phyloP scores from a whole-genome alignment of 2,797 vertebrate species.

The Aplochiton taeniatus region DNA sequence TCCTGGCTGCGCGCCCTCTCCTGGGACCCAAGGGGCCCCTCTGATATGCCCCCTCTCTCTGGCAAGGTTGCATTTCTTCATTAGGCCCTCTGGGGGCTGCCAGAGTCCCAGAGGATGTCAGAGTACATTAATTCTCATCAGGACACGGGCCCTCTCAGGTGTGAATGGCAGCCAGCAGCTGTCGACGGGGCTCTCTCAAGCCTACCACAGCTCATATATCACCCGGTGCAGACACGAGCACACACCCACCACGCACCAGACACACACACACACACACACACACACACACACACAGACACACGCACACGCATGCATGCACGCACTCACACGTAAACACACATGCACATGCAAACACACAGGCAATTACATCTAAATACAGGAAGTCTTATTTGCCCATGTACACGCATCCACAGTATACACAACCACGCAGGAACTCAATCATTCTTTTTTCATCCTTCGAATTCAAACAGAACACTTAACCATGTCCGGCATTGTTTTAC shows the following conservation, averaged over 20 bases:
- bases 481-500: no score
- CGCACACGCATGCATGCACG: constrained; percentile 12
- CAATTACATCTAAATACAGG: background rate
- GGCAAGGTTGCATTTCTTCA: constrained; percentile 85
- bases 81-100: constrained; percentile 81
- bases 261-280: constrained; percentile 66
- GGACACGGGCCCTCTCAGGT: constrained; percentile 87
- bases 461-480: no score
- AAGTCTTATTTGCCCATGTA: background rate
- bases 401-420: background rate
- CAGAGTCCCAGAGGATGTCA: constrained; percentile 86
- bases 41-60: constrained; percentile 64
- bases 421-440: constrained; percentile 5
- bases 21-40: constrained; percentile 63
- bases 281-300: constrained; percentile 53
- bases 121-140: constrained; percentile 93
- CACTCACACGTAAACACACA: constrained; percentile 19
- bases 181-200: constrained; percentile 84
- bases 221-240: constrained; percentile 69
- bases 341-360: background rate
- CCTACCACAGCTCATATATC: constrained; percentile 83
- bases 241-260: constrained; percentile 40
- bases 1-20: constrained; percentile 64
- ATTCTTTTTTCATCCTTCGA: no score
- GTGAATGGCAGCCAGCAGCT: constrained; percentile 91